Evolutionary conservation across 92 coral and sea anemone genomes (phyloP).

Genomic region (Metridium senile): DNA sequence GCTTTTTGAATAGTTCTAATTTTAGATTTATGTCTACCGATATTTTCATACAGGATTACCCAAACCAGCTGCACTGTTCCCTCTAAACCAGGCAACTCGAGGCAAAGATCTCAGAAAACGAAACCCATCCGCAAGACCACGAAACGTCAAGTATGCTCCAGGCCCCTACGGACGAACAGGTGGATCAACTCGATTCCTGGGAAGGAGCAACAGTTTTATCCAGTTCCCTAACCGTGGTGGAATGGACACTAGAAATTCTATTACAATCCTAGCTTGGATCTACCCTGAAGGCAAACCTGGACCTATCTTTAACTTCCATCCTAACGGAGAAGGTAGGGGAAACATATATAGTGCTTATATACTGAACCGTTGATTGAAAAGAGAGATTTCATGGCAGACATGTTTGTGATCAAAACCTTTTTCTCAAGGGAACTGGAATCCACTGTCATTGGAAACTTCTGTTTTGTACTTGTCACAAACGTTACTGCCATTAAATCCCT

Average conservation of each 20-base stretch:
- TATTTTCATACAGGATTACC: conserved; percentile 31
- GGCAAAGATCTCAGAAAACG: conserved; percentile 50
- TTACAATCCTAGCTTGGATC: conserved; percentile 61
- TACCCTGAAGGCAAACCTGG: conserved; percentile 63
- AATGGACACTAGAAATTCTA: conserved; percentile 49
- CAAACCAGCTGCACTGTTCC: conserved; percentile 51
- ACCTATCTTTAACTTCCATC: conserved; percentile 79
- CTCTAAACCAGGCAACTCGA: conserved; percentile 46
- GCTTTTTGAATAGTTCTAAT: no score
- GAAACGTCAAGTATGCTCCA: conserved; percentile 41
- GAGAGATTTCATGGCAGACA: neutral
- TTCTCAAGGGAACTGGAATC: no score
- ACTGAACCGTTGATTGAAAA: no score
- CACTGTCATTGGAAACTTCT: no score
- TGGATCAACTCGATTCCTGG: conserved; percentile 47
- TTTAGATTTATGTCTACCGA: neutral
- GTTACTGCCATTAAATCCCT: no score
- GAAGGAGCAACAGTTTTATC: conserved; percentile 43
- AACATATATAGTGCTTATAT: neutral
- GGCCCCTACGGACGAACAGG: conserved; percentile 64
- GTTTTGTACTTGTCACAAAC: no score
- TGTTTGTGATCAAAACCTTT: no score
- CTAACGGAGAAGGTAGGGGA: conserved; percentile 40
- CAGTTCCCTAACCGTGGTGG: conserved; percentile 68
- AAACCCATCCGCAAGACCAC: conserved; percentile 42